Evolutionary conservation across 2,888 invertebrate genomes (phyloP).

Genomic region (Ophioninae sp.): DNA sequence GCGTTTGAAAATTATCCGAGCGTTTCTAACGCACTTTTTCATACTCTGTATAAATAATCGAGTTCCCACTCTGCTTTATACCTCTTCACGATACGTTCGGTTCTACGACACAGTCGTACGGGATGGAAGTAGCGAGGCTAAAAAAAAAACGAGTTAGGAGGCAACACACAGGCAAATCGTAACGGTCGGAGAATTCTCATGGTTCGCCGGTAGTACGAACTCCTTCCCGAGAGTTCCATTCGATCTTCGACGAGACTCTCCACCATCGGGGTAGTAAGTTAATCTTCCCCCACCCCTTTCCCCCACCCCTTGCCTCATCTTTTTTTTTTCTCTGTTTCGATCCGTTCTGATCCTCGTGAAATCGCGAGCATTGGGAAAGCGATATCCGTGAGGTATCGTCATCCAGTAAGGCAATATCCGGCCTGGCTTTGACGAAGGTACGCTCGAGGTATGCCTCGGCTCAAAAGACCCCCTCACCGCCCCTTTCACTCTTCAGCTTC

Average conservation of each 20-base stretch:
- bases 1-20: no score
- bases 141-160: conserved; percentile 29
- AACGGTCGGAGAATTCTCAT: conserved; percentile 62
- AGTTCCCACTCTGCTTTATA: neutral
- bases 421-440: neutral
- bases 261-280: conserved; percentile 37
- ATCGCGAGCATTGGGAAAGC: neutral
- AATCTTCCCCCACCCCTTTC: neutral
- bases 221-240: conserved; percentile 30
- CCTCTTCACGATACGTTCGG: conserved; percentile 31
- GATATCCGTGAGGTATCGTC: conserved; percentile 5
- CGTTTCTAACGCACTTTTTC: no score
- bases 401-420: conserved; percentile 1
- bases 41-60: no score
- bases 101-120: neutral
- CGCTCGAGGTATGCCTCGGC: neutral
- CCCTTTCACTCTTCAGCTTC: neutral
- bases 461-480: neutral
- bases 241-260: conserved; percentile 15
- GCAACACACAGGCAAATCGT: conserved; percentile 54
- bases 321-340: neutral
- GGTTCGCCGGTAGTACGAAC: conserved; percentile 51
- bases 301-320: neutral
- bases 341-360: neutral
- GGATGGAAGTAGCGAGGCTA: conserved; percentile 38